A percentile compares a stretch with the other conserved stretches of the same genome.
phyloP scores from a whole-genome alignment of 64 coral and sea anemone genomes.

The Exaiptasia diaphana region DNA sequence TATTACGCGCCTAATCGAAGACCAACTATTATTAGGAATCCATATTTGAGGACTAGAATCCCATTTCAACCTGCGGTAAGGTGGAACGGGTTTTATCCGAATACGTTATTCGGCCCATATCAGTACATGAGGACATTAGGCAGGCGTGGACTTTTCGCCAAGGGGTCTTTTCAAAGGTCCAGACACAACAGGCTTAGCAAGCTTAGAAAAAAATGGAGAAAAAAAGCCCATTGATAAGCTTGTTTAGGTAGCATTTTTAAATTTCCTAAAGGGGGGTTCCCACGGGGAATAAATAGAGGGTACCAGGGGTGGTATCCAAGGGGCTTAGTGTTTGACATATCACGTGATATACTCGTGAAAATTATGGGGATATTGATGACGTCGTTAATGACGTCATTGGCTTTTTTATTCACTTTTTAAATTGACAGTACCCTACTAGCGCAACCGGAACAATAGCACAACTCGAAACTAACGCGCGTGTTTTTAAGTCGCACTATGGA shows the following conservation, averaged over 20 bases:
- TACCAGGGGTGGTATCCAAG: too few species aligned
- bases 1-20: not conserved
- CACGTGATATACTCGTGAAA: too few species aligned
- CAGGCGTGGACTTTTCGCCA: not conserved
- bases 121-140: slow-evolving; percentile 7
- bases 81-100: not conserved
- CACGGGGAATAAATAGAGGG: not conserved
- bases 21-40: not conserved
- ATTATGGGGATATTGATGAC: too few species aligned
- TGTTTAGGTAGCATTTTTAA: not conserved
- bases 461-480: too few species aligned
- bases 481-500: too few species aligned
- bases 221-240: not conserved
- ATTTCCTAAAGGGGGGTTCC: not conserved
- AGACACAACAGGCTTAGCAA: slow-evolving; percentile 8
- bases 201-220: slow-evolving; percentile 6
- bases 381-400: too few species aligned
- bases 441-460: too few species aligned
- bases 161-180: not conserved
- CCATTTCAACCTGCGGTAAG: not conserved
- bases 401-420: too few species aligned
- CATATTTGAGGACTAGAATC: not conserved
- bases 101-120: slow-evolving; percentile 4
- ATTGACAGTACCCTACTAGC: too few species aligned
- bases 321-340: too few species aligned